Base-by-base conservation (phyloP, 2,113 vertebrate genomes). In the Chaetodon auriga region DNA sequence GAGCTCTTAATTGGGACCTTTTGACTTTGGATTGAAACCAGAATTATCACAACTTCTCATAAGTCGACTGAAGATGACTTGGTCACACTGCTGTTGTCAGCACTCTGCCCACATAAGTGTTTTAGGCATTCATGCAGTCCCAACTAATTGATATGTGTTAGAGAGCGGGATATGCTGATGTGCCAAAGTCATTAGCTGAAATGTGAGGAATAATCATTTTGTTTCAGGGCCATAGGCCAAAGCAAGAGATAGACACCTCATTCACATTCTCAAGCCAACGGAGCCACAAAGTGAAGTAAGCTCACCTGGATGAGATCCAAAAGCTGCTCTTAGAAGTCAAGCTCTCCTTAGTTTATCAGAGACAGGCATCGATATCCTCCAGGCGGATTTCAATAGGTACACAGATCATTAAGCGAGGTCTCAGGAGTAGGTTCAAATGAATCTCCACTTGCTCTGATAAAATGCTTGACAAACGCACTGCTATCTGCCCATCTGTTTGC, bases 191-290 rank as follows among this genome's bases (percentile, higher is more conserved):
- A 92, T 94, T 93, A 93, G 82, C 90, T 53, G 61, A 90, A 90
- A 90, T 90, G 85, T 92, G 83, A 92, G 80, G 87, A 92, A 89
- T 93, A 92, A 93, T 94, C 84, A 90, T 91, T 93, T 92, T 84
- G 75, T 78, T 79, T 79, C 81, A 82, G 90, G 91, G 92, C 89
- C 84, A 86, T 43, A 88, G 87, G 89, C 86, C 91, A 92, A 83
- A 84, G 75, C 23, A n/a, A 64, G 57, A 55, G 41, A 70, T 21
- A 64, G 54, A 65, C 54, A 58, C 57, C 80, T 79, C 53, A 72
- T 86, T 87, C 21, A 70, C 62, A 92, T 93, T 87, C 84, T 75
- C 41, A 49, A 72, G 84, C 68, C 77, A 80, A 62, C 75, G 48
- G 65, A 88, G 65, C 12, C 69, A 71, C 80, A 77, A 82, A 83